Conservation (phyloP, 2,888 invertebrate genomes). For the Eupithecia centaureata region DNA sequence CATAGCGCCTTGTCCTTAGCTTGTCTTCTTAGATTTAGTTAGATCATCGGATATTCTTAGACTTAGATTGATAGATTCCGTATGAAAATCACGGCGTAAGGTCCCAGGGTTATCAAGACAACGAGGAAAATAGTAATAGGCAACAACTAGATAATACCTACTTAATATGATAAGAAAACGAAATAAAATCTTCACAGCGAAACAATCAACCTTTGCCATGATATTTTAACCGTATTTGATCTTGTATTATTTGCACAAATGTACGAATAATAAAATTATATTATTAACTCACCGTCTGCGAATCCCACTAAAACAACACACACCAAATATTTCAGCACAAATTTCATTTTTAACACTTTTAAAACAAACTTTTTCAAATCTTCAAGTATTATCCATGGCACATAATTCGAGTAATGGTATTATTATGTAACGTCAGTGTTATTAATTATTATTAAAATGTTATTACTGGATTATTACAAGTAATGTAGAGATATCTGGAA, state of each 20-base stretch:
- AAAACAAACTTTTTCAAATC: background rate
- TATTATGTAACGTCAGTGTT: background rate
- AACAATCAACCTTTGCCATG: background rate
- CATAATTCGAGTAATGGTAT: background rate
- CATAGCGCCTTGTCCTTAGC: too few species aligned
- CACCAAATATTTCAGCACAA: conserved; percentile 52
- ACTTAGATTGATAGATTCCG: background rate
- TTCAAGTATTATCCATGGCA: background rate
- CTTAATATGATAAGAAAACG: background rate
- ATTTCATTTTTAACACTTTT: conserved; percentile 53
- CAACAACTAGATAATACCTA: background rate
- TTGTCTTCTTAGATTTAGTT: too few species aligned
- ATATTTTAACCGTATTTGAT: background rate
- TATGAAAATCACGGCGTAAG: background rate
- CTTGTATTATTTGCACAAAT: conserved; percentile 3
- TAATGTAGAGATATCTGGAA: conserved; percentile 16
- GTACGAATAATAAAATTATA: background rate
- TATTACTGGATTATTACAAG: conserved; percentile 1
- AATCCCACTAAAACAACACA: conserved; percentile 52
- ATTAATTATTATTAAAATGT: background rate
- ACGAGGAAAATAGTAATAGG: background rate
- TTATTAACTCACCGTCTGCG: conserved; percentile 54
- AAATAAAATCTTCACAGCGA: background rate
- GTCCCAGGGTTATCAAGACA: background rate
- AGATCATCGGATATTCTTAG: too few species aligned